A percentile compares a stretch with the other conserved stretches of the same genome.
These are phyloP conservation scores for Xestia c-nigrum DNA, from an alignment of 2,888 invertebrate genomes.

Conservation along the genomic window DNA sequence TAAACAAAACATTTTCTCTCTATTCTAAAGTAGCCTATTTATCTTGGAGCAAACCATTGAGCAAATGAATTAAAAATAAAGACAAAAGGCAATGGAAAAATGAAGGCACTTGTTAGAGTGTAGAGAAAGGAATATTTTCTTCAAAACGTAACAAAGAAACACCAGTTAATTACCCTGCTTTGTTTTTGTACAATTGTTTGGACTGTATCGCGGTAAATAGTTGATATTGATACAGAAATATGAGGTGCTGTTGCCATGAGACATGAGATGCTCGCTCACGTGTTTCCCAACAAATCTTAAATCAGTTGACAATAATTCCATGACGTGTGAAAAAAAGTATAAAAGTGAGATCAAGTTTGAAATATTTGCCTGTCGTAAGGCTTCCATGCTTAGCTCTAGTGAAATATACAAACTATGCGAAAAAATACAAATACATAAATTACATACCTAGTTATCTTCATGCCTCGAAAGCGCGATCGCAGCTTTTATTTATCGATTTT, in stretches of 20 bases:
- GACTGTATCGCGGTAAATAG: slow-evolving; percentile 18
- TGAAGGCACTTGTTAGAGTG: slow-evolving; percentile 52
- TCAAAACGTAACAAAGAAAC: slow-evolving; percentile 48
- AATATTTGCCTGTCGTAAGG: background rate
- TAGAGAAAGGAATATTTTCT: slow-evolving; percentile 54
- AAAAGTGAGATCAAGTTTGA: background rate
- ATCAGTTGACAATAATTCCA: too few relatives aligned
- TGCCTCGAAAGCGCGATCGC: too few relatives aligned
- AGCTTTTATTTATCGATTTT: too few relatives aligned
- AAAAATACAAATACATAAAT: background rate
- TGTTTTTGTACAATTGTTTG: slow-evolving; percentile 44
- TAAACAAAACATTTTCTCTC: slow-evolving; percentile 19
- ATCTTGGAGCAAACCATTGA: slow-evolving; percentile 48
- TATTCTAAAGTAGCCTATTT: slow-evolving; percentile 44
- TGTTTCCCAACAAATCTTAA: too few relatives aligned
- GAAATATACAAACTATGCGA: background rate
- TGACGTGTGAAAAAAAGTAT: background rate
- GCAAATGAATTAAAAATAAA: slow-evolving; percentile 50
- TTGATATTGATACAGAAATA: slow-evolving; percentile 31
- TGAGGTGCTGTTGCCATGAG: background rate
- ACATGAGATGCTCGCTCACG: background rate
- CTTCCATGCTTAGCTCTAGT: background rate
- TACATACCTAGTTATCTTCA: too few relatives aligned
- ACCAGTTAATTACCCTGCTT: slow-evolving; percentile 53
- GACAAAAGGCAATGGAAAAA: slow-evolving; percentile 56